Percentiles rank a stretch among this genome's conserved stretches.
These are phyloP conservation scores for Cheilosia vernalis DNA, from an alignment of 2,888 invertebrate genomes.

Conservation along the genomic window DNA sequence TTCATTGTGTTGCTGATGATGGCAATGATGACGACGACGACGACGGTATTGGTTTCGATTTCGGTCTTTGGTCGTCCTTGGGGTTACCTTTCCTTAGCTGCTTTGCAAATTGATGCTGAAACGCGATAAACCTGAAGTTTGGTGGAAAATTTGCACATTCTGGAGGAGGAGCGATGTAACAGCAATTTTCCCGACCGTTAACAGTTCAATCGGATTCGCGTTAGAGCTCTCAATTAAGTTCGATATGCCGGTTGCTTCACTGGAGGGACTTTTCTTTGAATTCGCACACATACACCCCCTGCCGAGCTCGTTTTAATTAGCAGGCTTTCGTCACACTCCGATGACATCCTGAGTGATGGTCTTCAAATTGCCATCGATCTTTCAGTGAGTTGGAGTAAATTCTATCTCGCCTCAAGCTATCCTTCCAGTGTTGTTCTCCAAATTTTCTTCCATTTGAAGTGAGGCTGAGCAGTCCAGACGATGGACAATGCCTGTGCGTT, in stretches of 20 bases:
- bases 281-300: not conserved
- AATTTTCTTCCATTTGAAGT: conserved; percentile 7
- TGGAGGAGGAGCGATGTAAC: conserved; percentile 24
- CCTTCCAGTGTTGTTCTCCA: conserved; percentile 34
- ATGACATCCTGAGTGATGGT: not conserved
- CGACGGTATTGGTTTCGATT: conserved; percentile 9
- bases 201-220: conserved; percentile 48
- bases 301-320: conserved; percentile 22
- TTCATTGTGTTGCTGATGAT: conserved; percentile 36
- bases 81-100: not conserved
- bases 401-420: conserved; percentile 34
- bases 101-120: conserved; percentile 35
- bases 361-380: conserved; percentile 39
- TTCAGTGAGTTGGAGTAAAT: conserved; percentile 41
- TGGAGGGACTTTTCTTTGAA: conserved; percentile 20
- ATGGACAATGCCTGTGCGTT: conserved; percentile 36
- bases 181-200: conserved; percentile 29
- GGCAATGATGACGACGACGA: conserved; percentile 1
- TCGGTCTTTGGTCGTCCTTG: conserved; percentile 9
- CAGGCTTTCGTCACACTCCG: too few species aligned
- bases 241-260: not conserved
- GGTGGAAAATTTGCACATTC: conserved; percentile 54
- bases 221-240: conserved; percentile 51
- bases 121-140: conserved; percentile 28
- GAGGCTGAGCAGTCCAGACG: conserved; percentile 1